Conservation (phyloP, 2,797 vertebrate genomes). For the Clarias pachynema region DNA sequence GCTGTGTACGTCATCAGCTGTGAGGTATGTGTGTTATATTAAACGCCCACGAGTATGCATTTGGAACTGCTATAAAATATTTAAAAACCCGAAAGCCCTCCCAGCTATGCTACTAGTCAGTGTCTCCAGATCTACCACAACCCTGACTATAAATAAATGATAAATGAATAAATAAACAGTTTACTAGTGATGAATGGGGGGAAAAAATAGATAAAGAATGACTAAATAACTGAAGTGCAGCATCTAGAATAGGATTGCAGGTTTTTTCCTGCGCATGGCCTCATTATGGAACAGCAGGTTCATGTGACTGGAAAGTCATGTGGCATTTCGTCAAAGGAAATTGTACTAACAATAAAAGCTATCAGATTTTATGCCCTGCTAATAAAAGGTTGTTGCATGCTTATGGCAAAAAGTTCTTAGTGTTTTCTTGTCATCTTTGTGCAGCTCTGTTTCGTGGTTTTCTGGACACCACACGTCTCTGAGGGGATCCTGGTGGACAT, state of each 20-base stretch:
- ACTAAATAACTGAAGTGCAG: not conserved
- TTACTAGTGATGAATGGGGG: not conserved
- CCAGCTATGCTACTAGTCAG: not conserved
- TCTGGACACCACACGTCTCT: constrained; percentile 92
- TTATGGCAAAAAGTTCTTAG: not conserved
- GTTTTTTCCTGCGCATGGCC: not conserved
- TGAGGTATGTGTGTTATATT: not conserved
- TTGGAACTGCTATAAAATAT: not conserved
- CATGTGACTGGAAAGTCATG: constrained; percentile 25
- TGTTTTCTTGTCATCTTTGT: not conserved
- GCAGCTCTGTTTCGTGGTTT: constrained; percentile 96
- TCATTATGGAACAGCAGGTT: not conserved
- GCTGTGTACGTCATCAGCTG: not conserved
- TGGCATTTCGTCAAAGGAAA: constrained; percentile 1
- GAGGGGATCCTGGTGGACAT: constrained; percentile 95
- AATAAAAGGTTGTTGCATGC: not conserved
- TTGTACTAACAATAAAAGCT: constrained; percentile 8
- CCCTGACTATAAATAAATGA: not conserved
- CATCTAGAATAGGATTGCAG: not conserved
- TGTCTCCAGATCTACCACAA: not conserved
- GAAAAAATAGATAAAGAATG: not conserved
- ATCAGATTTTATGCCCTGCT: not conserved
- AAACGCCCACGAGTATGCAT: not conserved
- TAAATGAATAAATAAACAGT: not conserved
- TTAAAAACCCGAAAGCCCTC: not conserved